Conservation (phyloP, 2,113 vertebrate genomes). For the Takifugu flavidus region DNA sequence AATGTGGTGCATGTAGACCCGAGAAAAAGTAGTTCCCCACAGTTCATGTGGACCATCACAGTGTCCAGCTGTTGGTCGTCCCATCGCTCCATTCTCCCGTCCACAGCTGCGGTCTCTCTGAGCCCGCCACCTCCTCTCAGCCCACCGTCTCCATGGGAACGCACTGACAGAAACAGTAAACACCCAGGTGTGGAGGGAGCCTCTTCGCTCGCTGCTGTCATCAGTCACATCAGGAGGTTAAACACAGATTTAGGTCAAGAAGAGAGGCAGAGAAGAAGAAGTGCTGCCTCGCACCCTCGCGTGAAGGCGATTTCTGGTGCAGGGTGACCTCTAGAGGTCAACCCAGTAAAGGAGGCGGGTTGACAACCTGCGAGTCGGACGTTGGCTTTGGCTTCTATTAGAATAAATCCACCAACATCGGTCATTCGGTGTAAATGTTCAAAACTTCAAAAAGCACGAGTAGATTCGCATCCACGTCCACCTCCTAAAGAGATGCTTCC, state of each 20-base stretch:
- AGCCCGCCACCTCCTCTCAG: constrained; percentile 48
- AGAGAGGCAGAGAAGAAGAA: neutral
- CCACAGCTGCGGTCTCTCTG: constrained; percentile 43
- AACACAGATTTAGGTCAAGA: neutral
- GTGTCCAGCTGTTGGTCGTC: constrained; percentile 54
- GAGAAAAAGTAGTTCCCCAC: too few relatives aligned
- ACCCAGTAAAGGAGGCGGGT: neutral
- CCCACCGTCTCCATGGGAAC: constrained; percentile 46
- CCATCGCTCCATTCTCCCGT: constrained; percentile 8
- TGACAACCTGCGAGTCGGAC: neutral
- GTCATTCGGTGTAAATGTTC: too few relatives aligned
- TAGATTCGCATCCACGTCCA: too few relatives aligned
- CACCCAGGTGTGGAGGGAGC: constrained; percentile 61
- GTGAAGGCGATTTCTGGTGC: constrained; percentile 21
- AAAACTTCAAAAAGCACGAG: too few relatives aligned
- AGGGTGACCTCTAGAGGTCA: constrained; percentile 53
- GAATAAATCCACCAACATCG: too few relatives aligned
- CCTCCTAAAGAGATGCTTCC: too few relatives aligned
- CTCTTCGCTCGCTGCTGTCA: constrained; percentile 46
- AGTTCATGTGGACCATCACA: constrained; percentile 1
- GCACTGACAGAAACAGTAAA: constrained; percentile 67
- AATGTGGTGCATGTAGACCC: too few relatives aligned
- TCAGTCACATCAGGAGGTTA: constrained; percentile 25
- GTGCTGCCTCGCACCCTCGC: neutral
- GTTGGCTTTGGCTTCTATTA: too few relatives aligned